These are phyloP conservation scores for Macrotus californicus DNA, from an alignment of 2,113 vertebrate species.

Conservation along the genomic window DNA sequence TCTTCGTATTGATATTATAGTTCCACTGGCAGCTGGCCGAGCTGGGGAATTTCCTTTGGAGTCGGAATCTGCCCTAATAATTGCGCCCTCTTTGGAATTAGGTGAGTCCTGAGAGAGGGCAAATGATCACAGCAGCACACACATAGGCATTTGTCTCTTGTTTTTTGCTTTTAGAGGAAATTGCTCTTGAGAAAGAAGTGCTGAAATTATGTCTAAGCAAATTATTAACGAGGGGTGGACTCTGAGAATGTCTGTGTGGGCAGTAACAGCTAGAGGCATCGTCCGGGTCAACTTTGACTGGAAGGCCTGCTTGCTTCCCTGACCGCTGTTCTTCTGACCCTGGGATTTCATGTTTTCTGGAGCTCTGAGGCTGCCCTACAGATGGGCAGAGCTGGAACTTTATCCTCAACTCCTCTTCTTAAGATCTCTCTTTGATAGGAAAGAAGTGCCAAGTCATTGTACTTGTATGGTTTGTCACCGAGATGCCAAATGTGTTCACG, in stretches of 20 bases:
- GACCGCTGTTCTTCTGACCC: neutral
- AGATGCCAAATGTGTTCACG: neutral
- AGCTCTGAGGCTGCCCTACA: neutral
- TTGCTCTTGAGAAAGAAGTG: neutral
- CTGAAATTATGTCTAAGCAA: neutral
- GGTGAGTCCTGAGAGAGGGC: neutral
- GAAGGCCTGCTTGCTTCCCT: neutral
- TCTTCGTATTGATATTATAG: neutral
- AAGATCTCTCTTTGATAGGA: neutral
- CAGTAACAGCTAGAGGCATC: neutral
- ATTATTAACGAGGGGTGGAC: neutral
- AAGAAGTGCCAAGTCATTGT: neutral
- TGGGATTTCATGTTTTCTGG: neutral
- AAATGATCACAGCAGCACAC: neutral
- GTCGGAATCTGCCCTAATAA: neutral
- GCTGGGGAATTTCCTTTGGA: neutral
- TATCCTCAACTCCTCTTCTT: neutral
- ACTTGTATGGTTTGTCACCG: neutral
- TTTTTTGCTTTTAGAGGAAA: neutral
- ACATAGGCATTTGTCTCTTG: neutral
- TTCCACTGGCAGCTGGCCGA: neutral
- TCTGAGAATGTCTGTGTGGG: neutral
- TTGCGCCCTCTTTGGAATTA: conserved; percentile 1
- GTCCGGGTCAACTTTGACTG: neutral
- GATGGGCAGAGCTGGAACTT: neutral